Conservation (phyloP, 2,888 invertebrate species). For the Orchesellides sinensis region DNA sequence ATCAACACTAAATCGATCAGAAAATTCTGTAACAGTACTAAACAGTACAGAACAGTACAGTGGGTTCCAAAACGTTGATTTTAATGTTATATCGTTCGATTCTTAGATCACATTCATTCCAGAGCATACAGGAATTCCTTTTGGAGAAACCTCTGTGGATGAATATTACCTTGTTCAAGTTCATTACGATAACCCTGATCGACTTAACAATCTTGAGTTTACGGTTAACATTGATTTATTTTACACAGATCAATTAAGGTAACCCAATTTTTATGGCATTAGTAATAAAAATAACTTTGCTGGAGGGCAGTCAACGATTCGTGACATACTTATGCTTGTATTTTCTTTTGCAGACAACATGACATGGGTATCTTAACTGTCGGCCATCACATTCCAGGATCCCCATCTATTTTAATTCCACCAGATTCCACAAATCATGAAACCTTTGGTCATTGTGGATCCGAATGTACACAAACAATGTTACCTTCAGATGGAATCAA, state of each 20-base stretch:
- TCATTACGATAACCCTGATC: slow-evolving; percentile 49
- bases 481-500: slow-evolving; percentile 11
- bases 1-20: background rate
- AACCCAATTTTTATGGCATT: background rate
- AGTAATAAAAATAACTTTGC: background rate
- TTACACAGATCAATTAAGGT: slow-evolving; percentile 27
- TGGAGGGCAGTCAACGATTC: too few species aligned
- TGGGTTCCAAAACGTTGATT: too few species aligned
- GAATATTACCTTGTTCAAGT: slow-evolving; percentile 44
- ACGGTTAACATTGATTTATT: slow-evolving; percentile 33
- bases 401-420: slow-evolving; percentile 48
- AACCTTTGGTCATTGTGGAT: slow-evolving; percentile 32
- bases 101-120: slow-evolving; percentile 20
- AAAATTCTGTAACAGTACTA: too few species aligned
- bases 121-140: slow-evolving; percentile 16
- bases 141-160: slow-evolving; percentile 4
- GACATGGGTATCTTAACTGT: slow-evolving; percentile 22
- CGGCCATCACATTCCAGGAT: slow-evolving; percentile 49
- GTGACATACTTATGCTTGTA: background rate
- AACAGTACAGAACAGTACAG: too few species aligned
- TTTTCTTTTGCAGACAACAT: background rate
- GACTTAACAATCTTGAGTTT: background rate
- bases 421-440: slow-evolving; percentile 14
- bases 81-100: background rate
- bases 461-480: slow-evolving; percentile 20